Evolutionary conservation across 2,888 invertebrate genomes (phyloP).

Genomic region (Platycnemis pennipes): DNA sequence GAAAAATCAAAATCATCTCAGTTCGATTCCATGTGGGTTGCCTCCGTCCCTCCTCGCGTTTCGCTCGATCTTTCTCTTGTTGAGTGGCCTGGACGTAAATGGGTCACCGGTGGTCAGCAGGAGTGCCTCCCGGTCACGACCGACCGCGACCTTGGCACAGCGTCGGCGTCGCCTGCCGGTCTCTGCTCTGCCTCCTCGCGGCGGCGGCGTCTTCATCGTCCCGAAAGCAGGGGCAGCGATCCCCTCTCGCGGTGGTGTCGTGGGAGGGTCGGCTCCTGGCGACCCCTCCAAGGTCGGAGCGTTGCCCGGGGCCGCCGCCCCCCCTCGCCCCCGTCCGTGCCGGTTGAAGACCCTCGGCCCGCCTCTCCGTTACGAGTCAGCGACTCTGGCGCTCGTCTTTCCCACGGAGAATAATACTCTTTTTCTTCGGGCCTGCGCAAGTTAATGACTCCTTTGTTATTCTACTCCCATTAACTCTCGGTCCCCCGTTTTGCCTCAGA

Average conservation of each 20-base stretch:
- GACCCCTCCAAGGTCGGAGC: neutral
- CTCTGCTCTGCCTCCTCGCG: neutral
- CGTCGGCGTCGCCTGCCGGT: too few relatives aligned
- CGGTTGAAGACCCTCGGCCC: neutral
- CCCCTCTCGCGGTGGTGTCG: neutral
- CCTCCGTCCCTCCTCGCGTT: too few relatives aligned
- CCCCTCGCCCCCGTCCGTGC: neutral
- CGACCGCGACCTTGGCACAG: too few relatives aligned
- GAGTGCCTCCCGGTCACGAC: too few relatives aligned
- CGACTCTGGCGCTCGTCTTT: neutral
- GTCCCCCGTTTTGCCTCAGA: neutral
- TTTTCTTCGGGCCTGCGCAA: neutral
- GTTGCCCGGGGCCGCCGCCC: neutral
- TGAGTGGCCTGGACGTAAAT: too few relatives aligned
- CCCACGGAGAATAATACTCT: neutral
- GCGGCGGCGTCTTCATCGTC: too few relatives aligned
- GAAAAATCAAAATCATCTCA: too few relatives aligned
- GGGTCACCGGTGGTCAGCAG: too few relatives aligned
- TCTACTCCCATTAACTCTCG: conserved; percentile 1
- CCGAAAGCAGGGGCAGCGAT: neutral
- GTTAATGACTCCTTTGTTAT: neutral
- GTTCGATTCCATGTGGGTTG: too few relatives aligned
- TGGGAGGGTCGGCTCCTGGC: neutral
- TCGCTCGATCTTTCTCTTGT: too few relatives aligned
- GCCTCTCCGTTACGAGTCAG: neutral